A percentile compares a stretch with the other conserved stretches of the same genome.
phyloP scores from a whole-genome alignment of 1,140 invertebrate species.

The Phenacoccus solenopsis region DNA sequence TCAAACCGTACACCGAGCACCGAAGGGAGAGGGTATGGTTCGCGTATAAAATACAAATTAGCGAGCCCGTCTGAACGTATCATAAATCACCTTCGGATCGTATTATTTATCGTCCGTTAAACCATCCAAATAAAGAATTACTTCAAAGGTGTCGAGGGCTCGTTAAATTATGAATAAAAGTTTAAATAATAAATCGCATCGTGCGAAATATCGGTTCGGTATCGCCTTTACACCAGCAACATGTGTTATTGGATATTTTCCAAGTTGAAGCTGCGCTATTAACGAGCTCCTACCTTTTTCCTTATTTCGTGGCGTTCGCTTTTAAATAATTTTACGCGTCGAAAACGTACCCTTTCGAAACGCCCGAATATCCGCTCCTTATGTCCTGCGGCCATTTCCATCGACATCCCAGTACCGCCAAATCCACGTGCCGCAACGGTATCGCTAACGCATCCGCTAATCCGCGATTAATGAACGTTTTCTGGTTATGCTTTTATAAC shows the following conservation, averaged over 20 bases:
- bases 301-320: too few species aligned
- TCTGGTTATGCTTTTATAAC: too few species aligned
- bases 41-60: not conserved
- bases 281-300: not conserved
- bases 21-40: too few species aligned
- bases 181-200: not conserved
- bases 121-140: not conserved
- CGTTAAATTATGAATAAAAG: conserved; percentile 1
- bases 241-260: conserved; percentile 17
- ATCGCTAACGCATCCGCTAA: too few species aligned
- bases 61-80: not conserved
- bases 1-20: too few species aligned
- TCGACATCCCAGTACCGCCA: too few species aligned
- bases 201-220: not conserved
- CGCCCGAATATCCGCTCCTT: too few species aligned
- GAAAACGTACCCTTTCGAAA: too few species aligned
- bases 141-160: not conserved
- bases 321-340: too few species aligned
- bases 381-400: too few species aligned
- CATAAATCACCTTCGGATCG: not conserved
- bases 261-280: not conserved
- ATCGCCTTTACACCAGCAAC: not conserved
- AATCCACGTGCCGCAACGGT: too few species aligned
- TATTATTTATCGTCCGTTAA: not conserved
- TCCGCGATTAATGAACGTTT: too few species aligned